Base-by-base conservation (phyloP, 2,888 invertebrate genomes). In the Mesorhabditis spiculigera region DNA sequence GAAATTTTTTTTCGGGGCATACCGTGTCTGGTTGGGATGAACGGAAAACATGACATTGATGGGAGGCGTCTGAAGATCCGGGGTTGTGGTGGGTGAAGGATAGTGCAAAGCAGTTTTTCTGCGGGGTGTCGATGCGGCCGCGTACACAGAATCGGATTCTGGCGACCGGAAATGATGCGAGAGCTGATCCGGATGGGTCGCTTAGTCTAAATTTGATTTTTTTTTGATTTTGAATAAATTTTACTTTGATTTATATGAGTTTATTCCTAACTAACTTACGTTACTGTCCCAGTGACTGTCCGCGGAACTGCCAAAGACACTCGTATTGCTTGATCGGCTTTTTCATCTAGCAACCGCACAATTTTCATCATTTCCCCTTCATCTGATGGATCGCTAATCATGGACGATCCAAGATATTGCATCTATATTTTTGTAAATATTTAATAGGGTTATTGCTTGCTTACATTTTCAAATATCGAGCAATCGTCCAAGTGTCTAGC, bases 41-140 rank as follows among this genome's bases (percentile, higher is more conserved):
- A 71, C 95, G 91, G 88, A 97, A 98, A 66, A 95, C 94, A 88
- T 97, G 96, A 89, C 97, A 97, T 87, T 95, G 93, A 87, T 95
- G 95, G 74, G 95, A 62, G 5, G 70, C 43, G 6, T 50, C 65
- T 5, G 67, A 41, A 66, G 67, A 66, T 28, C 45, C 43, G 13
- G 42, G 28, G 43, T 66, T 43, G 16, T 66, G 43, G 4, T 85
- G 82, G 4, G 94, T 92, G 91, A 94, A 95, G 0, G 96, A 96
- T 88, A 97, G 96, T 6, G 96, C 96, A 89, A 97, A 97, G 88
- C 97, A 97, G n/a, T 93, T 91, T 4, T 72, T 75, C 82, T 95
- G 95, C 0, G 90, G 89, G 41, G 92, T 91, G 65, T 91, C 92
- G 10, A 91, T 90, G 45, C 91, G 90, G 5, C 97, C 97, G 66